Evolutionary conservation across 1,140 invertebrate genomes (phyloP).

Genomic region (Drosophila pachea): DNA sequence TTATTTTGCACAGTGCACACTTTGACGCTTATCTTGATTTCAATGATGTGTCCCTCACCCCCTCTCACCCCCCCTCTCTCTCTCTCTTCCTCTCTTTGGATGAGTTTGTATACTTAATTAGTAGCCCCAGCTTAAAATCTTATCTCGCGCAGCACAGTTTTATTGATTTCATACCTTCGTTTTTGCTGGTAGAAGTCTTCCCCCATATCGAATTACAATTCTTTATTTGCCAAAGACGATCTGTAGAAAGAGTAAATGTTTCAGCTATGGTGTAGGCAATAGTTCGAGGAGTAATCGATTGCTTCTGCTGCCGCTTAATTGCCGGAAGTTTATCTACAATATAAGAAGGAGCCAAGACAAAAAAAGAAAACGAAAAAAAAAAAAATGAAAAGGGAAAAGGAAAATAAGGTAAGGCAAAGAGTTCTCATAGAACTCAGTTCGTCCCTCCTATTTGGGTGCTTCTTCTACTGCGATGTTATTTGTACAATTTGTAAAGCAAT

Average conservation of each 20-base stretch:
- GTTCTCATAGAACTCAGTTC: constrained; percentile 39
- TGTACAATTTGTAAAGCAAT: constrained; percentile 64
- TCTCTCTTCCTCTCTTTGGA: constrained; percentile 4
- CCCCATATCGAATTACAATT: constrained; percentile 24
- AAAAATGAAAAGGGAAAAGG: background rate
- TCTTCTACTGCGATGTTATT: constrained; percentile 32
- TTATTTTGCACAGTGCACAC: constrained; percentile 50
- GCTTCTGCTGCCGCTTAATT: constrained; percentile 37
- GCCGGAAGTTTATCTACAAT: constrained; percentile 54
- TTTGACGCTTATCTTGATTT: constrained; percentile 53
- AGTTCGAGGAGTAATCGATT: too few species aligned
- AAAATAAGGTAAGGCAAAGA: background rate
- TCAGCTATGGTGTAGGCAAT: background rate
- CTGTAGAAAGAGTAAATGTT: background rate
- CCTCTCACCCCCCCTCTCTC: constrained; percentile 10
- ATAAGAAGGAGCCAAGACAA: too few species aligned
- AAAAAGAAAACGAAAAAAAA: background rate
- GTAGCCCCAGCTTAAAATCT: constrained; percentile 6
- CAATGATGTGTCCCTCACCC: constrained; percentile 21
- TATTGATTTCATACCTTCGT: constrained; percentile 34
- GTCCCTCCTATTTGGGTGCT: background rate
- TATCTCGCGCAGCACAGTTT: constrained; percentile 27
- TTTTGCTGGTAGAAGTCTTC: background rate
- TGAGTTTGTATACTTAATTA: constrained; percentile 23
- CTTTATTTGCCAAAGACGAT: constrained; percentile 1